A percentile compares a stretch with the other conserved stretches of the same genome.
These are phyloP conservation scores for Hydractinia symbiolongicarpus DNA, from an alignment of 30 jellyfish, hydroid and myxozoan species.

Conservation along the genomic window DNA sequence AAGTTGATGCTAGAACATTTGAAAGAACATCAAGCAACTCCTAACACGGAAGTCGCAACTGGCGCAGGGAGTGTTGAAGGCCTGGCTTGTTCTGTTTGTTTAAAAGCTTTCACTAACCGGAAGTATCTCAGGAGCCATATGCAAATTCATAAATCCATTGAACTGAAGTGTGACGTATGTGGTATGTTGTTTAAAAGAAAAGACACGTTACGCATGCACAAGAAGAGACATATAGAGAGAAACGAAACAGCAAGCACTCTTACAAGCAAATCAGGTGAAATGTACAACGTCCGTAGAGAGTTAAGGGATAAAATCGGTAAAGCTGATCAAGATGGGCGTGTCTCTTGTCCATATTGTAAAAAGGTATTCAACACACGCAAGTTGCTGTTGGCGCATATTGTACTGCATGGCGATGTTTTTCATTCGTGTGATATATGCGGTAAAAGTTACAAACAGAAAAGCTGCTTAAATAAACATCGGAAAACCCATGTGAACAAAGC, in stretches of 20 bases:
- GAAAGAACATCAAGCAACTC: constrained; percentile 7
- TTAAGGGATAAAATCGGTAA: constrained; percentile 3
- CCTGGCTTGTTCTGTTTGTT: constrained; percentile 2
- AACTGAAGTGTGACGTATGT: constrained; percentile 16
- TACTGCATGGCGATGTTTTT: constrained; percentile 8
- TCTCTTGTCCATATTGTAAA: constrained; percentile 18
- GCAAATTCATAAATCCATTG: constrained; percentile 12
- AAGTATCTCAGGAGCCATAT: not conserved
- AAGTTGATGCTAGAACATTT: constrained; percentile 7
- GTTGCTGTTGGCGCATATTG: constrained; percentile 8
- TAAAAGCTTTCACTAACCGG: not conserved
- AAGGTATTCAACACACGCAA: constrained; percentile 12
- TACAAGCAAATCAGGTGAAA: not conserved
- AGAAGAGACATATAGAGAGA: constrained; percentile 14
- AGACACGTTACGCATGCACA: constrained; percentile 19
- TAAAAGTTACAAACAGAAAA: constrained; percentile 7
- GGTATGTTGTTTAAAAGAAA: constrained; percentile 5
- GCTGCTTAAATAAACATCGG: constrained; percentile 5
- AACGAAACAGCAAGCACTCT: constrained; percentile 6
- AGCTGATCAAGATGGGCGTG: constrained; percentile 16
- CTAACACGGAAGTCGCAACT: not conserved
- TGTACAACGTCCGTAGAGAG: not conserved
- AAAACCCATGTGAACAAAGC: not conserved
- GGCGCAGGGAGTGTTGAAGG: not conserved
- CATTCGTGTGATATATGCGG: constrained; percentile 17